These are phyloP conservation scores for Celastrina argiolus DNA, from an alignment of 2,888 invertebrate species.

Conservation along the genomic window DNA sequence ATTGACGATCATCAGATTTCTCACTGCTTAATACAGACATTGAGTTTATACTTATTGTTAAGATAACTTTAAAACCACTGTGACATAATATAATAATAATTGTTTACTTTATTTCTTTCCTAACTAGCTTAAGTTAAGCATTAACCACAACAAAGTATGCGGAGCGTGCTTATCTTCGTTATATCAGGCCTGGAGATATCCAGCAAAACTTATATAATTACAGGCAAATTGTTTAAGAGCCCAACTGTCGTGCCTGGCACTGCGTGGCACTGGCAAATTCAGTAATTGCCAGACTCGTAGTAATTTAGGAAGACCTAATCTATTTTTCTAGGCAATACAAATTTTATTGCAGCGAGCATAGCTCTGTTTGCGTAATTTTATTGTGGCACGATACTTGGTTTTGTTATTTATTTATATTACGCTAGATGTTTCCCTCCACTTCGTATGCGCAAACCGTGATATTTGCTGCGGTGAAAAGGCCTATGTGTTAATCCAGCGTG, in stretches of 20 bases:
- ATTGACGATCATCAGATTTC: too few species aligned
- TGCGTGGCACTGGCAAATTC: background rate
- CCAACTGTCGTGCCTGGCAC: conserved; percentile 15
- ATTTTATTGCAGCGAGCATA: conserved; percentile 1
- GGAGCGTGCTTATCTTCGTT: conserved; percentile 17
- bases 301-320: conserved; percentile 7
- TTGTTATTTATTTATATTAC: background rate
- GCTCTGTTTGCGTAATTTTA: background rate
- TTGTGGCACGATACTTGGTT: background rate
- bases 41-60: too few species aligned
- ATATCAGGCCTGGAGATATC: background rate
- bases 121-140: background rate
- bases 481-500: too few species aligned
- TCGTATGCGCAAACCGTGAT: too few species aligned
- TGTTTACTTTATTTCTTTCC: background rate
- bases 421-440: too few species aligned
- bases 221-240: conserved; percentile 17
- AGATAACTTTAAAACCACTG: background rate
- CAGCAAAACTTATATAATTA: conserved; percentile 19
- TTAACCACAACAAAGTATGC: background rate
- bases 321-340: background rate
- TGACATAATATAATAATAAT: background rate
- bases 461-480: too few species aligned
- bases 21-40: too few species aligned
- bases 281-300: conserved; percentile 11